Base-by-base conservation (phyloP, 2,888 invertebrate species). In the Aspidiotus rigidus region DNA sequence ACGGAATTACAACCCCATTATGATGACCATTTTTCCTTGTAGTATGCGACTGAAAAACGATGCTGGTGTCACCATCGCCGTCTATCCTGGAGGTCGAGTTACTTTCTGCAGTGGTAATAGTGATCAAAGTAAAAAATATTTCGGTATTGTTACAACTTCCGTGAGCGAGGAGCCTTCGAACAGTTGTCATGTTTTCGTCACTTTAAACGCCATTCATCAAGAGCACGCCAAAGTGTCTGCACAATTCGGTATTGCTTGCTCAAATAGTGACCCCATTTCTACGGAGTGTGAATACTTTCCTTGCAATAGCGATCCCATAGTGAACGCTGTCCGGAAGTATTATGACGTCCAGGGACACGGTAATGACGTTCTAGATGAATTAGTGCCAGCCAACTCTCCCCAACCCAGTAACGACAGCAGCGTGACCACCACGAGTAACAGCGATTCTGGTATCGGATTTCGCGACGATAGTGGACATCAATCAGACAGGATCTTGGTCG, bases 361-460 rank as follows among this genome's bases (percentile, higher is more conserved):
- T 17, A 66, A 42, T 9, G 69, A 62, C 41, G 28, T 5, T 28
- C 2, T 62, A 15, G 69, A 64, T 42, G 64, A 64, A 11, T 60
- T 80, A 83, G 60, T 75, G 13, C 79, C 84, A 0, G 87, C 88
- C 0, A 86, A 88, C 75, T 92, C 92, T 0, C 91, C 92, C 0
- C 91, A 91, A 74, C 91, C 90, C 0, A 91, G 90, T 76, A 86
- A 88, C 72, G 90, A 89, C 75, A 83, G 88, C 9, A 88, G 88
- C 0, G 87, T 87, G 0, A 89, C 90, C 17, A 28, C 28, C 28
- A 93, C 93, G 0, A 93, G 93, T 74, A 95, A 94, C 77, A 93
- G 93, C 70, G 96, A 96, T 77, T 95, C 94, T 1, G 95, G 96
- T 0, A 93, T 96, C 71, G 95, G 95, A 0, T 94, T 94, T 75